These are phyloP conservation scores for Catharus minimus DNA, from an alignment of 2,113 vertebrate species.

Conservation along the genomic window DNA sequence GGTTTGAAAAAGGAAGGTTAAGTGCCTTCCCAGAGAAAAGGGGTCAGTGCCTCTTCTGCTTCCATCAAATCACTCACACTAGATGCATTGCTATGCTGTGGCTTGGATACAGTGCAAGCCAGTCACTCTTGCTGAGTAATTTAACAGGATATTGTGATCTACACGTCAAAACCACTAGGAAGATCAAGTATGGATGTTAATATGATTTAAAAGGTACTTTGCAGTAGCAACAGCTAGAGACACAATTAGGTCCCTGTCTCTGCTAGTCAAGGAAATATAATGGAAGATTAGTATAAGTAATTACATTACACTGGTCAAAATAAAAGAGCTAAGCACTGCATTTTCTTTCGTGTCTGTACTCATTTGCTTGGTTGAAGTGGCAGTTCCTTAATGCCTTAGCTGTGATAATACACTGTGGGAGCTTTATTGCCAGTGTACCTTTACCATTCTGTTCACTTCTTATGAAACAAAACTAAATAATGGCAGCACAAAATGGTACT, in stretches of 20 bases:
- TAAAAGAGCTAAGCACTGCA: constrained; percentile 20
- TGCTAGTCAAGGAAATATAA: constrained; percentile 3
- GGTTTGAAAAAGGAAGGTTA: constrained; percentile 20
- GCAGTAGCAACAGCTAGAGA: constrained; percentile 10
- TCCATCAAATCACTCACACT: background rate
- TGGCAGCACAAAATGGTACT: background rate
- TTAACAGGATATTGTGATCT: constrained; percentile 15
- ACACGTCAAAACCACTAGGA: background rate
- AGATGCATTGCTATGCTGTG: background rate
- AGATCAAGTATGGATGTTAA: constrained; percentile 18
- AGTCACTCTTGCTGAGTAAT: background rate
- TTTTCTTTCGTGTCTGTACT: background rate
- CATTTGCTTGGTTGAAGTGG: background rate
- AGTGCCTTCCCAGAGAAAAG: constrained; percentile 2
- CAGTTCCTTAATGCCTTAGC: background rate
- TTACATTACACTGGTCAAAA: constrained; percentile 12
- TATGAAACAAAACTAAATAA: background rate
- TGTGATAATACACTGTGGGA: background rate
- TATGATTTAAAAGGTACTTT: constrained; percentile 36
- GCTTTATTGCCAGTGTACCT: background rate
- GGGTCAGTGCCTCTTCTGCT: background rate
- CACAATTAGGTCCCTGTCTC: constrained; percentile 15
- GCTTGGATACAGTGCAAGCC: background rate
- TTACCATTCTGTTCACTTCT: background rate
- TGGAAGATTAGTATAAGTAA: constrained; percentile 22